Percentiles rank a stretch among this genome's conserved stretches.
Evolutionary conservation across 1,140 invertebrate genomes (phyloP).

Genomic region (Branchinecta lynchi): DNA sequence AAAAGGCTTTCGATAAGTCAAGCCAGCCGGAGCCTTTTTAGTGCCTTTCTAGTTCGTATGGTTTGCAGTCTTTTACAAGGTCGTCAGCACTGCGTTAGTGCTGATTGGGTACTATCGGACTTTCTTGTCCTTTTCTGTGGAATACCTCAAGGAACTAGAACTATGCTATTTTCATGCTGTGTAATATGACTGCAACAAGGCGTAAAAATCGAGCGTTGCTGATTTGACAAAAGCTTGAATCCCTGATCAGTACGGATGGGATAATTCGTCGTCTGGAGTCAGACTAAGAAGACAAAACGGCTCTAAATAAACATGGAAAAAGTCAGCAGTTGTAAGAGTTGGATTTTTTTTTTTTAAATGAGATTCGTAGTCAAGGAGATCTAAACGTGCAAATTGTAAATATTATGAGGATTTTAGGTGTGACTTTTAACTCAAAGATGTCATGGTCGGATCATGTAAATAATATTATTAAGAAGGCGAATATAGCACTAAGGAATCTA

Average conservation of each 20-base stretch:
- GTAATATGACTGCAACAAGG: not conserved
- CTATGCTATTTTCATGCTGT: not conserved
- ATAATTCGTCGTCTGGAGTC: too few relatives aligned
- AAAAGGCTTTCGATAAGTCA: too few relatives aligned
- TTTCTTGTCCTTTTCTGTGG: not conserved
- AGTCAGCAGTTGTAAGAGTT: not conserved
- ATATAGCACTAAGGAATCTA: constrained; percentile 1
- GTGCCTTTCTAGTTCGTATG: not conserved
- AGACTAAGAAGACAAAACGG: constrained; percentile 4
- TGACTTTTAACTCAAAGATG: too few relatives aligned
- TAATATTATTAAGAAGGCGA: constrained; percentile 7
- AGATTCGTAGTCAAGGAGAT: not conserved
- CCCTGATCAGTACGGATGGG: not conserved
- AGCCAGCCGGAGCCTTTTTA: too few relatives aligned
- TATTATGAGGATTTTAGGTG: too few relatives aligned
- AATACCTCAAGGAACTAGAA: constrained; percentile 5
- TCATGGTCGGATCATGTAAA: constrained; percentile 5
- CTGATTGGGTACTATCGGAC: not conserved
- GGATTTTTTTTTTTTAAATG: not conserved
- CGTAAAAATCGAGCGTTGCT: not conserved
- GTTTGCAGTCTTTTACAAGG: not conserved
- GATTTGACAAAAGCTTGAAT: not conserved
- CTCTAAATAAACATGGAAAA: constrained; percentile 1
- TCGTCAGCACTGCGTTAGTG: not conserved
- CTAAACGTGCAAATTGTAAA: not conserved